Evolutionary conservation across 1,140 invertebrate species (phyloP).

Genomic region (Cydia splendana): DNA sequence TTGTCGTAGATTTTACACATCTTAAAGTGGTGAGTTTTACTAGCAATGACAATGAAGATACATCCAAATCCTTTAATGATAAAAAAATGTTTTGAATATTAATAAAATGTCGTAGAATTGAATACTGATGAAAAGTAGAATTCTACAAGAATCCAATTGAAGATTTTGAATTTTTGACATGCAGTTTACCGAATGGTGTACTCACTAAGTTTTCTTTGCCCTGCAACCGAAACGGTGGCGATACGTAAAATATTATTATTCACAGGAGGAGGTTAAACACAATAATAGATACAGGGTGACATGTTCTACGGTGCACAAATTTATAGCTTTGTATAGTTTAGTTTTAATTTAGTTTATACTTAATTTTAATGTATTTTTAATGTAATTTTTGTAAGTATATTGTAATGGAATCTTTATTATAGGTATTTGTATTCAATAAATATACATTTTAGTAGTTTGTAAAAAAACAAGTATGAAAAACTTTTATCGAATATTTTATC

Average conservation of each 20-base stretch:
- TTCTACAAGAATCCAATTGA: not conserved
- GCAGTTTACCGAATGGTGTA: slow-evolving; percentile 67
- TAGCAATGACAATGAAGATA: not conserved
- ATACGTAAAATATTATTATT: slow-evolving; percentile 70
- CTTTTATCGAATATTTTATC: too few species aligned
- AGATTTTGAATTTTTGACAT: slow-evolving; percentile 43
- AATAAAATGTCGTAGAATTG: not conserved
- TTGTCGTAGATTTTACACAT: too few species aligned
- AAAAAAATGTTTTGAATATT: not conserved
- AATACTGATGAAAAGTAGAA: not conserved
- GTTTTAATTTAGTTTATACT: too few species aligned
- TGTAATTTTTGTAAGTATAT: too few species aligned
- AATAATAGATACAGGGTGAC: slow-evolving; percentile 44
- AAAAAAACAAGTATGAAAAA: too few species aligned
- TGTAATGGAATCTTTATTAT: too few species aligned
- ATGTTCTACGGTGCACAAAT: slow-evolving; percentile 10
- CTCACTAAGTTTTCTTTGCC: slow-evolving; percentile 87
- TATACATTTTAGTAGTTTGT: too few species aligned
- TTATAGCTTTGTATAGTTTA: too few species aligned
- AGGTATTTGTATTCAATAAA: too few species aligned
- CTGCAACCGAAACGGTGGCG: slow-evolving; percentile 80
- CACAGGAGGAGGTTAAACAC: slow-evolving; percentile 54
- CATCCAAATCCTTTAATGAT: not conserved
- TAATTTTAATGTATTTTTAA: too few species aligned
- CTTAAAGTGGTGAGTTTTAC: too few species aligned